Base-by-base conservation (phyloP, 2,888 invertebrate species). In the Sialis fuliginosa region DNA sequence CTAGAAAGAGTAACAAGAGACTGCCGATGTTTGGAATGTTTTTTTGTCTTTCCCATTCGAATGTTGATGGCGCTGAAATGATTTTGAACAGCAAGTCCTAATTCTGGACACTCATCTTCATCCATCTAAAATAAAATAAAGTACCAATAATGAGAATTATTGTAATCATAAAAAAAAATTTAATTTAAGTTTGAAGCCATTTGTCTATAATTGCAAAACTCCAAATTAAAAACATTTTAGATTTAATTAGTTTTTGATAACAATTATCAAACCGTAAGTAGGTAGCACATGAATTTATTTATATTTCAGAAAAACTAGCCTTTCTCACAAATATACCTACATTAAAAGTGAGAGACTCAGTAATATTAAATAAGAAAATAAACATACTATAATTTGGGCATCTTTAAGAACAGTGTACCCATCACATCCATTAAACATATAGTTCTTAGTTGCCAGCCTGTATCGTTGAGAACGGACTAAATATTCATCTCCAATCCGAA, bases 41-140 rank as follows among this genome's bases (percentile, higher is more conserved):
- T 68, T 22, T 75, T 68, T 1, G 77, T 72, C 62, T 78, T 77
- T 43, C 86, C 87, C 47, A 76, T 72, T 39, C 84, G 71, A 56
- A 88, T 79, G 63, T 83, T 77, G 55, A 91, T 88, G 2, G 91
- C 85, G 48, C 84, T 77, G 65, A 92, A 91, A 62, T 91, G 90
- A 65, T 91, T 91, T 67, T 89, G 87, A 22, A 92, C 72, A 1
- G 87, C 83, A 55, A 87, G 75, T 6, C 85, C 82, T 51, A 91
- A 65, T 59, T 88, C 83, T 0, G 89, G 87, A 55, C 88, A 87
- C 64, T 85, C 80, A 60, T 91, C 91, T 46, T 88, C 85, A 55
- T 81, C 77, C 54, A 88, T 74, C 86, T 88, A 55, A 58, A 58
- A 49, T 30, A 52, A 52, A 53, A 40, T 49, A 10, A 31, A 13